Conservation (phyloP, 2,888 invertebrate species). For the Strigamia transsilvanica region DNA sequence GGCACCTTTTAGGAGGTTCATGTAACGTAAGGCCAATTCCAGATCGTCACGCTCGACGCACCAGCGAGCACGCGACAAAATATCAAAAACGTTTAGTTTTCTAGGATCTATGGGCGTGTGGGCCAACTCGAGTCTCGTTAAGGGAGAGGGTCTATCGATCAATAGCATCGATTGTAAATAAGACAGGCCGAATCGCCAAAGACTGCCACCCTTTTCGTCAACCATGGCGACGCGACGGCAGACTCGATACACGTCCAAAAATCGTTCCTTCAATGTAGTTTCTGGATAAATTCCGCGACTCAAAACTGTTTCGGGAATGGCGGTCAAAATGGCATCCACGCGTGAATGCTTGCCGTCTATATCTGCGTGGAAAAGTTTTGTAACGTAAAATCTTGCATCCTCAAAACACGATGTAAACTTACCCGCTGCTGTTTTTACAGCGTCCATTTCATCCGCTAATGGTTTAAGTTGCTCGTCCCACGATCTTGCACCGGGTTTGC, state of each 20-base stretch:
- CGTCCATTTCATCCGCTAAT: slow-evolving; percentile 74
- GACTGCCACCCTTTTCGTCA: slow-evolving; percentile 84
- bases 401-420: slow-evolving; percentile 55
- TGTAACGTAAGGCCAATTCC: slow-evolving; percentile 82
- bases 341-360: slow-evolving; percentile 63
- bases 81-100: slow-evolving; percentile 83
- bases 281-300: slow-evolving; percentile 88
- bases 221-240: slow-evolving; percentile 86
- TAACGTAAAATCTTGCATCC: neutral
- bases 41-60: slow-evolving; percentile 90
- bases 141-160: slow-evolving; percentile 66
- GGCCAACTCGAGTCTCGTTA: slow-evolving; percentile 74
- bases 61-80: slow-evolving; percentile 88
- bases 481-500: slow-evolving; percentile 61
- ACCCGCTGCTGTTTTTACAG: slow-evolving; percentile 80
- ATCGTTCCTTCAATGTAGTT: slow-evolving; percentile 83
- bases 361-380: neutral
- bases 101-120: slow-evolving; percentile 77
- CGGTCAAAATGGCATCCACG: slow-evolving; percentile 77
- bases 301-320: slow-evolving; percentile 79
- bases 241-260: slow-evolving; percentile 76
- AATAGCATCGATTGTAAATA: slow-evolving; percentile 88
- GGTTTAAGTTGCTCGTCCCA: slow-evolving; percentile 72
- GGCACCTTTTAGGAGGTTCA: slow-evolving; percentile 88
- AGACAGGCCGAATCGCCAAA: slow-evolving; percentile 74